Evolutionary conservation across 2,113 vertebrate species (phyloP).

Genomic region (Smithornis capensis): DNA sequence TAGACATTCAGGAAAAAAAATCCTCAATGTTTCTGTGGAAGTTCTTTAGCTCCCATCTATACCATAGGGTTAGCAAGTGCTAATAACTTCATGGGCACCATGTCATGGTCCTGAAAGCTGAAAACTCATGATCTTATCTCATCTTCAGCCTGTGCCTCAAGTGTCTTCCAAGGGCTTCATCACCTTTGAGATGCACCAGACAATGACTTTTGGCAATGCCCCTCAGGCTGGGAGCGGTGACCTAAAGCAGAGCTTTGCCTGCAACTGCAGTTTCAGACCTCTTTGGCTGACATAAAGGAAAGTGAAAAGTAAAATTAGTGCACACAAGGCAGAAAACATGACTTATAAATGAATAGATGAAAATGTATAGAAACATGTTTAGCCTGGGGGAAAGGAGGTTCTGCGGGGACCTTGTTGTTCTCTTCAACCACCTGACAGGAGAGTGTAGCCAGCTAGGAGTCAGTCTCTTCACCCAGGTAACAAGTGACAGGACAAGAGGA

Average conservation of each 20-base stretch:
- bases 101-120: not conserved
- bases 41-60: not conserved
- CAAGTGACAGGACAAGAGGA: not conserved
- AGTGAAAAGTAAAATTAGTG: not conserved
- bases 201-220: not conserved
- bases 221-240: not conserved
- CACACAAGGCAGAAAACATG: not conserved
- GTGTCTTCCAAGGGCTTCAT: accelerated
- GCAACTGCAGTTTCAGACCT: not conserved
- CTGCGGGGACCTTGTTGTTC: not conserved
- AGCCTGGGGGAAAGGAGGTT: not conserved
- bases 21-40: not conserved
- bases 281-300: not conserved
- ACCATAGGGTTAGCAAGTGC: accelerated
- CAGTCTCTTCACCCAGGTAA: not conserved
- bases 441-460: not conserved
- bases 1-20: not conserved
- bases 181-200: not conserved
- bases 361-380: not conserved
- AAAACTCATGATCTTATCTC: not conserved
- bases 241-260: not conserved
- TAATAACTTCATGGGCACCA: too few species aligned
- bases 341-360: not conserved
- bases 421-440: not conserved
- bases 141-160: not conserved